These are phyloP conservation scores for Epirrita christyi DNA, from an alignment of 2,888 invertebrate genomes.

Conservation along the genomic window DNA sequence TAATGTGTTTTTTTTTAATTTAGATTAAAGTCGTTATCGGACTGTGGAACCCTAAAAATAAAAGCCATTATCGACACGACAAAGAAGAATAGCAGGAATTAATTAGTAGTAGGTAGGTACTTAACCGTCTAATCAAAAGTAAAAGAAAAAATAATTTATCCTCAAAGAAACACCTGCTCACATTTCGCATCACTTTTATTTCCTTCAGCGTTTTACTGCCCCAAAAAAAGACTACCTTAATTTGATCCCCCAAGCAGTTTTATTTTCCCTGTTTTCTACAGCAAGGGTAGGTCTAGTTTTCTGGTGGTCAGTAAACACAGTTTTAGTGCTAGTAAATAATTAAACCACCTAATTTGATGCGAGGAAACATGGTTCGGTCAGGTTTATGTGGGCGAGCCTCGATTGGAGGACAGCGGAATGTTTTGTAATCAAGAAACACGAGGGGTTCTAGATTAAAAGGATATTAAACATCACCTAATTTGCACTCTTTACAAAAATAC, in stretches of 20 bases:
- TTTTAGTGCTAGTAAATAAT: constrained; percentile 83
- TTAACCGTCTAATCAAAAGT: too few relatives aligned
- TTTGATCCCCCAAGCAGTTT: constrained; percentile 60
- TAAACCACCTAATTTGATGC: constrained; percentile 82
- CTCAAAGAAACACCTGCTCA: constrained; percentile 71
- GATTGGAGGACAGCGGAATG: constrained; percentile 61
- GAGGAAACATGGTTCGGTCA: constrained; percentile 62
- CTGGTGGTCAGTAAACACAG: constrained; percentile 64
- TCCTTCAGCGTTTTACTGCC: constrained; percentile 71
- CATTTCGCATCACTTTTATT: constrained; percentile 70
- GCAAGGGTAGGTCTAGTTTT: constrained; percentile 60
- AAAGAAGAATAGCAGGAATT: too few relatives aligned
- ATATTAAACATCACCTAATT: constrained; percentile 43
- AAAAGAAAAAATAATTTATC: constrained; percentile 59
- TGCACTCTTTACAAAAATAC: neutral
- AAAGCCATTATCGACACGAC: too few relatives aligned
- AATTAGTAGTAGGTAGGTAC: too few relatives aligned
- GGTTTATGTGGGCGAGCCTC: constrained; percentile 69
- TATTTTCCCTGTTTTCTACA: constrained; percentile 45
- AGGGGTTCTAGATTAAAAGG: constrained; percentile 40
- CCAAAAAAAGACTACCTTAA: constrained; percentile 61
- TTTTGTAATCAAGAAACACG: constrained; percentile 51
- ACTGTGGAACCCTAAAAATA: too few relatives aligned
- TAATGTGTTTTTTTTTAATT: too few relatives aligned
- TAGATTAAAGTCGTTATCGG: too few relatives aligned